Base-by-base conservation (phyloP, 1,140 invertebrate species). In the Drosophila fuyamai region DNA sequence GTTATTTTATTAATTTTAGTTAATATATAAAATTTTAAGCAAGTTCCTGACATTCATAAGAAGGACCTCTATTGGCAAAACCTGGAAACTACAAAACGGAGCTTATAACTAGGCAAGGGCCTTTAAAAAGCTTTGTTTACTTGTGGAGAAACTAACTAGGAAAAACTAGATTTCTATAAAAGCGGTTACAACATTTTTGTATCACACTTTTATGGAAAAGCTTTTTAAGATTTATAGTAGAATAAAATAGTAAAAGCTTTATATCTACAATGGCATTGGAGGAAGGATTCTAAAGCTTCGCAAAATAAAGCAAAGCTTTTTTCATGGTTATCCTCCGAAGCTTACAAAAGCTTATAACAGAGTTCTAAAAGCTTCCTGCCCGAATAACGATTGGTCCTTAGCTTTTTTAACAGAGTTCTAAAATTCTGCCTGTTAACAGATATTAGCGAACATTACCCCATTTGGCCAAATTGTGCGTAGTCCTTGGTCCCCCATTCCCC, bases 381-480 rank as follows among this genome's bases (percentile, higher is more conserved):
- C 5, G 38, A 43, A 63, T 63, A 60, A 60, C 55, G 32, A 13
- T 60, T 60, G 12, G 12, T 18, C 10, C 9, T 6, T 8, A 23
- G 29, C 14, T 4, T 38, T 57, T 29, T 29, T 47, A 35, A 76
- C 55, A 63, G 58, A 23, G n/a, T 48, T 46, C 29, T 48, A 58
- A 48, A 29, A 29, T 1, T 32, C 8, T 38, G 16, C 14, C 18
- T 18, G 43, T n/a, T 58, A 44, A 67, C 76, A 57, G 77, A 58
- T 50, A 79, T 79, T 58, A 50, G 59, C 55, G 35, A 56, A 14
- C 50, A 43, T 47, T 51, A 32, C 18, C 18, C n/a, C 50, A 41
- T 58, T 62, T 38, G 36, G 14, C 41, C 41, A 46, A 54, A 76
- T 81, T 81, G 59, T 81, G 79, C 79, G 78, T 81, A 51, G 16